Evolutionary conservation across 2,113 vertebrate species (phyloP), one percentile per base, ranked within the genome.

Genomic region (Osmerus mordax): DNA sequence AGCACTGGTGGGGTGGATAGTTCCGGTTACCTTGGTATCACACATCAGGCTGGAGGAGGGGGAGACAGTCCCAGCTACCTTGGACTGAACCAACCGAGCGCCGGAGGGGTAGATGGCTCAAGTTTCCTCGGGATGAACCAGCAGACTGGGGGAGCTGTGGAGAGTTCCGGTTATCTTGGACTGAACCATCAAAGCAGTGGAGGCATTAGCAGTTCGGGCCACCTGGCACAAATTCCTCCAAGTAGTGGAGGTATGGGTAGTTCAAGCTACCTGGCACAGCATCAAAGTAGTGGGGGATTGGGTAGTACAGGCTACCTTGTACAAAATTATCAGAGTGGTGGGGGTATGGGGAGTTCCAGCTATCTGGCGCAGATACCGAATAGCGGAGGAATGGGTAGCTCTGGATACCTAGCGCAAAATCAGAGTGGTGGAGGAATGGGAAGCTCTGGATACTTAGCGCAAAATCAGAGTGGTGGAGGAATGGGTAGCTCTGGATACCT

Each of bases 121-220:
- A 81, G 83, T 71, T 90, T 89, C 71, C 84, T 87, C 53, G 90
- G 88, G 36, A 77, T 87, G 75, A 91, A 88, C 79, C 75, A 90
- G 82, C 90, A 86, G 82, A 89, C 83, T 73, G 67, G 55, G 68
- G 84, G 84, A 58, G 89, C 85, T n/a, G 83, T 74, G 55, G 90
- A 92, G 69, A 89, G 81, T 65, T 90, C 90, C 47, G 88, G 89
- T 29, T 91, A 92, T 79, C 90, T 78, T 80, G 89, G 89, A 77
- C 72, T 89, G 51, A 87, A 77, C 62, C 76, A 78, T 66, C 41
- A 74, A 3, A 64, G 54, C 7, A 2, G 83, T 61, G 85, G 83
- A 12, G 80, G 80, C 60, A 65, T 78, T 15, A 77, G 82, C 29
- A 74, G 83, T 29, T 76, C 84, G 25, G 76, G 82, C 67, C 76